Base-by-base conservation (phyloP, 2,113 vertebrate species). In the Cranoglanis bouderius region DNA sequence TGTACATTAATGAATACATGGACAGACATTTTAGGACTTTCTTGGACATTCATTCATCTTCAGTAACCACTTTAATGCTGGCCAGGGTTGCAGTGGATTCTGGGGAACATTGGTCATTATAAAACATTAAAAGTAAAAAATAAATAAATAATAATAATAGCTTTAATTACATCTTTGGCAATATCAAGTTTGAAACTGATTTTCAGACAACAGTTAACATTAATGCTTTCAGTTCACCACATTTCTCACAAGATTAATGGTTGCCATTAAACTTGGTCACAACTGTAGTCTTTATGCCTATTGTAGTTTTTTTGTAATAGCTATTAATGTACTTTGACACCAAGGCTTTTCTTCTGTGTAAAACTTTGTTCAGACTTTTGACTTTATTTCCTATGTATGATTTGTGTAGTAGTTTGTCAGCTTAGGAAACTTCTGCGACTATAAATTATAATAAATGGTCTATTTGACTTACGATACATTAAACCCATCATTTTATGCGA, bases 371-470 rank as follows among this genome's bases (percentile, higher is more conserved):
- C 32, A 65, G 59, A 19, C 59, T 75, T 57, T 40, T 57, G 35
- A 24, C 7, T n/a, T n/a, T 63, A 61, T 61, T 63, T 51, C 29
- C 21, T 63, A 16, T 80, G 75, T 63, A 80, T 19, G 1, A 16
- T 10, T 63, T 78, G 43, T 87, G 59, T 35, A 81, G 21, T 77
- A 26, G 16, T 2, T 63, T 81, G 75, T 67, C 61, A 38, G 21
- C 13, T 32, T 43, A 80, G 19, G 19, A 63, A 49, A 32, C 10
- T 63, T 59, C 40, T 49, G 55, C 26, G 38, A 32, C 53, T 63
- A 49, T 63, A 87, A 65, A 16, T 67, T 82, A 35, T 67, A 81
- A 82, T 82, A 55, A 87, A 87, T 49, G 2, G 46, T 16, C 19
- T 49, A 29, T 74, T 43, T 75, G 59, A 61, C 59, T 61, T 38